Base-by-base conservation (phyloP, 2,888 invertebrate species). In the Phoenoteleia sp. region DNA sequence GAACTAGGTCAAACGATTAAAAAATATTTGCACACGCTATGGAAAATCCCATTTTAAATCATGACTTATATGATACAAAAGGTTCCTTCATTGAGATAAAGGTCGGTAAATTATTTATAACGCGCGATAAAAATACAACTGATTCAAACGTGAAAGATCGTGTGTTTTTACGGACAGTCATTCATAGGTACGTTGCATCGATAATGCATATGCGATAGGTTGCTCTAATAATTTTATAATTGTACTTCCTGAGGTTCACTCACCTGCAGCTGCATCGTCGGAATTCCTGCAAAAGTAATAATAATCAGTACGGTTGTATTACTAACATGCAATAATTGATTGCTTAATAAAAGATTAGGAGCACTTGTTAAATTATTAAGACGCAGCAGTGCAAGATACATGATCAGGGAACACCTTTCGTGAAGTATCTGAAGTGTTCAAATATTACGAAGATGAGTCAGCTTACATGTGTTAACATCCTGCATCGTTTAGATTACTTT, bases 401-500 rank as follows among this genome's bases (percentile, higher is more conserved):
- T 7, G 45, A 54, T 45, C 19, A 21, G n/a, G 36, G 56, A 64
- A 64, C 56, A 80, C 79, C 71, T 66, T 60, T 81, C 64, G 6
- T 54, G 11, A 75, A 69, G 67, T 60, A 74, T 88, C 88, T 84
- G 62, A 66, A 87, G 84, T 86, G 86, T 77, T 87, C 69, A 84
- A 81, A 88, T 88, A 83, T 76, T 75, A 81, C 21, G 79, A 81
- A 45, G 82, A 88, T 89, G 90, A 90, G 77, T 90, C 90, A 90
- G 81, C 64, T 64, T 75, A 75, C 76, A 15, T 49, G 72, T 81
- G 81, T 86, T 66, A 82, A 83, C 84, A 71, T 84, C 84, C 79
- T 52, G 21, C 64, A 56, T 66, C 27, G 47, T 11, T 42, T 47
- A 19, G 15, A 52, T 33, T 52, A 39, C 49, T 23, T 13, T 15